A percentile compares a stretch with the other conserved stretches of the same genome.
These are phyloP conservation scores for Tolypeutes matacus DNA, from an alignment of 2,797 vertebrate genomes.

Conservation along the genomic window DNA sequence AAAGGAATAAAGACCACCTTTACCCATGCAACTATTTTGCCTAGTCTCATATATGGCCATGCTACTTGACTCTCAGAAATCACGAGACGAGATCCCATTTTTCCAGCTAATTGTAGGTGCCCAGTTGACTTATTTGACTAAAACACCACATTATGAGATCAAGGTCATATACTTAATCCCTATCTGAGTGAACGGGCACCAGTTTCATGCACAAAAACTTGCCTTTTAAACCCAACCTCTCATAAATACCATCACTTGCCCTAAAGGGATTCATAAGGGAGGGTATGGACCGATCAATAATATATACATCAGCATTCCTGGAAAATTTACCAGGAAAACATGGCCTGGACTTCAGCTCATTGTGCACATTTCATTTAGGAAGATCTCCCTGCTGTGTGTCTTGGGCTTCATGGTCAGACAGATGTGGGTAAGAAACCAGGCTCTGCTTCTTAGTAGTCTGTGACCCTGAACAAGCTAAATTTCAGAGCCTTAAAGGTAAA, in stretches of 20 bases:
- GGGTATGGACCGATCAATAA: not conserved
- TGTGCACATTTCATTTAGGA: constrained; percentile 31
- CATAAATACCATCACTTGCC: constrained; percentile 51
- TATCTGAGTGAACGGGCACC: not conserved
- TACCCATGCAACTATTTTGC: not conserved
- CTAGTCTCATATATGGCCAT: not conserved
- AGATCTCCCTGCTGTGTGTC: not conserved
- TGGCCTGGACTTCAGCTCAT: not conserved
- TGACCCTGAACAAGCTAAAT: constrained; percentile 52
- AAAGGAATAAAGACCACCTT: not conserved
- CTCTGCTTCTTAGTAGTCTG: constrained; percentile 29
- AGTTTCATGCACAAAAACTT: constrained; percentile 3
- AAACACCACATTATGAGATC: not conserved
- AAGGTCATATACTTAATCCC: constrained; percentile 1
- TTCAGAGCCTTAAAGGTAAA: constrained; percentile 48
- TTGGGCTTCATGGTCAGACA: constrained; percentile 26
- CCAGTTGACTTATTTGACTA: not conserved
- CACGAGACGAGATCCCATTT: not conserved
- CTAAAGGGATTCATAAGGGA: not conserved
- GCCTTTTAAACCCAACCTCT: constrained; percentile 24
- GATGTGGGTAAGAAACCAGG: constrained; percentile 7
- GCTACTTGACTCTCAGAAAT: not conserved
- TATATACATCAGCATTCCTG: constrained; percentile 33
- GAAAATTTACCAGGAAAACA: constrained; percentile 35
- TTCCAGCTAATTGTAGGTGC: not conserved